Evolutionary conservation across 1,140 invertebrate genomes (phyloP).

Genomic region (Helicorthomorpha holstii): DNA sequence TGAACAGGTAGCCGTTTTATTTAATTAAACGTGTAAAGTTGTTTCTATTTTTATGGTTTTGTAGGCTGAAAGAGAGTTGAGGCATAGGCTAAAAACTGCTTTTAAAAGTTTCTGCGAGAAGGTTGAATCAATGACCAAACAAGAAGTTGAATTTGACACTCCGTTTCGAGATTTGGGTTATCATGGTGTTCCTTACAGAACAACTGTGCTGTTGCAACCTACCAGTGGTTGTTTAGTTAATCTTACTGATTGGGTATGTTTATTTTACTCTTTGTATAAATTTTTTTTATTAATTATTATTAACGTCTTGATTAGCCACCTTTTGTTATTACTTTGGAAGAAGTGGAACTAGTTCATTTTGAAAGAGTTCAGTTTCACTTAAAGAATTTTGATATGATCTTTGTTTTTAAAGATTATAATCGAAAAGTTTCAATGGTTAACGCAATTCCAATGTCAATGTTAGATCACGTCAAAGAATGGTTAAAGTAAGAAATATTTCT

Average conservation of each 20-base stretch:
- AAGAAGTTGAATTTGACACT: conserved; percentile 95
- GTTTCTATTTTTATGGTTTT: not conserved
- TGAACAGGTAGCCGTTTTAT: conserved; percentile 47
- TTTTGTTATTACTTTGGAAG: conserved; percentile 94
- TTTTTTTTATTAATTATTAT: conserved; percentile 5
- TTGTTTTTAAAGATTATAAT: conserved; percentile 96
- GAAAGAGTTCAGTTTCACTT: conserved; percentile 96
- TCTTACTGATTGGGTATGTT: conserved; percentile 81
- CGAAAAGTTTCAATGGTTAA: conserved; percentile 91
- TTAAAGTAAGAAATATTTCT: conserved; percentile 53
- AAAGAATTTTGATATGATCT: conserved; percentile 99
- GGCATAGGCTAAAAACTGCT: conserved; percentile 90
- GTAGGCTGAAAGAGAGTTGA: conserved; percentile 77
- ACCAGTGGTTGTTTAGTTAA: conserved; percentile 93
- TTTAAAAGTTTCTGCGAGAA: conserved; percentile 99
- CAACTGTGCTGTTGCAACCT: conserved; percentile 89
- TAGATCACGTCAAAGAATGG: conserved; percentile 99
- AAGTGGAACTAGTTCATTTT: conserved; percentile 96
- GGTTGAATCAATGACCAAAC: conserved; percentile 88
- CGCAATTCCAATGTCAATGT: conserved; percentile 94
- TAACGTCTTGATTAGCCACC: conserved; percentile 48
- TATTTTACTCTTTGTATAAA: conserved; percentile 2
- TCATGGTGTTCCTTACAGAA: conserved; percentile 91
- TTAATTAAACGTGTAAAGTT: not conserved
- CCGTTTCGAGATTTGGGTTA: conserved; percentile 96